Evolutionary conservation across 2,888 invertebrate genomes (phyloP), one percentile per base, ranked within the genome.

Genomic region (Nasonia oneida): DNA sequence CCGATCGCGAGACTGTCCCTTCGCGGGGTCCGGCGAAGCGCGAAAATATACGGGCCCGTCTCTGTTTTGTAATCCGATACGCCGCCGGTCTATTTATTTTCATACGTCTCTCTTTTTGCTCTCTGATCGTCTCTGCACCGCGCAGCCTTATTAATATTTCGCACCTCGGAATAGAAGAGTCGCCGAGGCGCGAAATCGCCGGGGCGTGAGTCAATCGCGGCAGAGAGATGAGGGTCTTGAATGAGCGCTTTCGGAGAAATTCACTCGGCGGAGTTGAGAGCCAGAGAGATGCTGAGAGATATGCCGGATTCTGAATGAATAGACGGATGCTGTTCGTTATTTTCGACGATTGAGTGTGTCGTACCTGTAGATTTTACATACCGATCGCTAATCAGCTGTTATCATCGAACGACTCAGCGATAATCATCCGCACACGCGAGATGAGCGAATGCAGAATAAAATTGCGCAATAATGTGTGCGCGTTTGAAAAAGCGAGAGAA

Each of bases 111-210:
- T 23, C 23, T 23, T 23, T 23, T 23, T 23, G 23, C 23, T 23
- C 23, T 23, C 23, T 23, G 23, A 23, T 23, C 23, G 23, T 23
- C 23, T 23, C 23, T 23, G 23, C 23, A 23, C 4, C 37, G 37
- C 23, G 47, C 50, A 53, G 29, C 15, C 61, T n/a, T 70, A 77
- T 71, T 83, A 80, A 77, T 77, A 61, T 81, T 84, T 86, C 86
- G 81, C 86, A 81, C 86, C 86, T 86, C 81, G 53, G 73, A 61
- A 81, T 71, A 78, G 71, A 83, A 76, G 76, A 76, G 23, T 23
- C 79, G 33, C 12, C 37, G 50, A 37, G 42, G 61, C 76, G 86
- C 70, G 61, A 76, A 79, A 74, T 82, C 61, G 29, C n/a, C 37
- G 39, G n/a, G 42, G 73, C 39, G 73, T 23, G 42, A 23, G 42